Percentiles rank a stretch among this genome's conserved stretches.
These are phyloP conservation scores for Catagonus wagneri DNA, from an alignment of 2,113 vertebrate genomes.

Conservation along the genomic window DNA sequence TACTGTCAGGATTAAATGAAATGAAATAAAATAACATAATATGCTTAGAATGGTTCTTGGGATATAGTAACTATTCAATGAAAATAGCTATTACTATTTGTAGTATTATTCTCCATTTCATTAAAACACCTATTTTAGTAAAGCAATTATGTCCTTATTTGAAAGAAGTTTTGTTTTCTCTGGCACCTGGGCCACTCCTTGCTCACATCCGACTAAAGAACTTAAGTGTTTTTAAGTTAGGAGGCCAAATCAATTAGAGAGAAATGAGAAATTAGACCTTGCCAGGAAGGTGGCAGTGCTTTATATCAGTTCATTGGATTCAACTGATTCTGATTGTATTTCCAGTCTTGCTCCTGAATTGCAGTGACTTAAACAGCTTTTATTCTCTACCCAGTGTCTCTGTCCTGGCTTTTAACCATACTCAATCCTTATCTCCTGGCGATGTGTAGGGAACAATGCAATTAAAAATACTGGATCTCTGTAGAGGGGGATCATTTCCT, in stretches of 20 bases:
- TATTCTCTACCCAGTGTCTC: neutral
- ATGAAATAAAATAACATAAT: neutral
- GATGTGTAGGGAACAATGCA: neutral
- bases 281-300: neutral
- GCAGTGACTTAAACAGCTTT: neutral
- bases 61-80: neutral
- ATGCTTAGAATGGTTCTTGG: neutral
- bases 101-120: neutral
- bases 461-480: neutral
- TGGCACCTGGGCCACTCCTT: neutral
- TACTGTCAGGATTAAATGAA: neutral
- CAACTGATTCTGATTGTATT: neutral
- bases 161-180: constrained; percentile 8
- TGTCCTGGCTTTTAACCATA: neutral
- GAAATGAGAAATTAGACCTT: constrained; percentile 19
- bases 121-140: constrained; percentile 38
- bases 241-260: constrained; percentile 47
- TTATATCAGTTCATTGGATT: constrained; percentile 1
- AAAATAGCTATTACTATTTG: neutral
- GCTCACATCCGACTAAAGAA: neutral
- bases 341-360: neutral
- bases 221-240: constrained; percentile 30
- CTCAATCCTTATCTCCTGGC: neutral
- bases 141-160: neutral
- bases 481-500: neutral